phyloP scores from a whole-genome alignment of 2,797 vertebrate species.

The Hylomyscus alleni region DNA sequence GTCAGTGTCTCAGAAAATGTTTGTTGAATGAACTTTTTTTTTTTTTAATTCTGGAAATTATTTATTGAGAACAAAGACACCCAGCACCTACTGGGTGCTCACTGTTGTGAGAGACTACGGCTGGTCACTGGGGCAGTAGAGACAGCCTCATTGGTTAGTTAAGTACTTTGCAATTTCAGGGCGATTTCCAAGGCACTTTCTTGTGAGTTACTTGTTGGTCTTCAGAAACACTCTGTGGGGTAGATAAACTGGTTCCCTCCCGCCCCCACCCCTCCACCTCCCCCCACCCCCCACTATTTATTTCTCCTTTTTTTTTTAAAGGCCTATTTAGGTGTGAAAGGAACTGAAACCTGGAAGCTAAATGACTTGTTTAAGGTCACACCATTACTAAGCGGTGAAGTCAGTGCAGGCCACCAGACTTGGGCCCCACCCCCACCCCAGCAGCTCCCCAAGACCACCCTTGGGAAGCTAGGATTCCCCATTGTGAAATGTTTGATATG shows the following conservation, averaged over 20 bases:
- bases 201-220: not conserved
- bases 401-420: not conserved
- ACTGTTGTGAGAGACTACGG: not conserved
- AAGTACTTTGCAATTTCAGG: slow-evolving; percentile 39
- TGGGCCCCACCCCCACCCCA: slow-evolving; percentile 7
- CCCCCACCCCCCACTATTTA: not conserved
- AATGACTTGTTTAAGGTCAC: slow-evolving; percentile 72
- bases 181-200: slow-evolving; percentile 74
- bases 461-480: not conserved
- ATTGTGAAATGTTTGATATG: not conserved
- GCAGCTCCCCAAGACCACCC: slow-evolving; percentile 52
- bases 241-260: not conserved
- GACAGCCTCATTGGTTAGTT: not conserved
- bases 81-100: slow-evolving; percentile 69
- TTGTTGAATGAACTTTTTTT: slow-evolving; percentile 66
- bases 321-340: slow-evolving; percentile 72
- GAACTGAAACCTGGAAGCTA: slow-evolving; percentile 58
- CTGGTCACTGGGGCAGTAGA: not conserved
- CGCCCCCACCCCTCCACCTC: not conserved
- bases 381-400: not conserved
- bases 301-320: not conserved
- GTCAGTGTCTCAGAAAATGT: slow-evolving; percentile 72
- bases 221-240: slow-evolving; percentile 58
- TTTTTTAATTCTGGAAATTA: slow-evolving; percentile 46
- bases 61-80: not conserved